Conservation (phyloP, 2,113 vertebrate species). For the Thamnophis sirtalis region DNA sequence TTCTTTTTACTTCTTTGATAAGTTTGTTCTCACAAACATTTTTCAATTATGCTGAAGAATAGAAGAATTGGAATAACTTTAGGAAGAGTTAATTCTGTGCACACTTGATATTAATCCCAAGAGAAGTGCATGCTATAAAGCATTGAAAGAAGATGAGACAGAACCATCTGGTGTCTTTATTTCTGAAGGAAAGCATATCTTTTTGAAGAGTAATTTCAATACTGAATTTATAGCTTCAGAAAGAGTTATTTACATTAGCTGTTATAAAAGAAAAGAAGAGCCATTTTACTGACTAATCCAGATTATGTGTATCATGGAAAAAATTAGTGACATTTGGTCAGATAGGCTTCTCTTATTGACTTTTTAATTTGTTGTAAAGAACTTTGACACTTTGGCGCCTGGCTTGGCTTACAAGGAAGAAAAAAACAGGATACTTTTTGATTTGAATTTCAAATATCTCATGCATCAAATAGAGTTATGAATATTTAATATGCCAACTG, state of each 20-base stretch:
- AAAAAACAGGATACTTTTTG: constrained; percentile 29
- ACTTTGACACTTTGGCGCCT: constrained; percentile 26
- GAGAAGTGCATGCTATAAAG: accelerated
- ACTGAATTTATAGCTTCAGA: neutral
- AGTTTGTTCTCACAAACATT: neutral
- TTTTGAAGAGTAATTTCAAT: constrained; percentile 3
- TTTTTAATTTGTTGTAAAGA: constrained; percentile 59
- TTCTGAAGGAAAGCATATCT: neutral
- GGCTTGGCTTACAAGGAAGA: constrained; percentile 49
- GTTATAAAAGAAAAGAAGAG: constrained; percentile 21
- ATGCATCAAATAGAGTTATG: constrained; percentile 47
- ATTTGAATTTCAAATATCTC: constrained; percentile 65
- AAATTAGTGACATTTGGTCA: constrained; percentile 51
- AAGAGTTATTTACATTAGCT: neutral
- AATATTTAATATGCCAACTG: constrained; percentile 61
- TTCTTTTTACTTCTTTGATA: neutral
- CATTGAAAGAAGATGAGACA: neutral
- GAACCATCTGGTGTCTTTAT: neutral
- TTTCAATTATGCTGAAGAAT: neutral
- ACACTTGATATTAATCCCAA: neutral
- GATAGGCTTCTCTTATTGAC: constrained; percentile 60
- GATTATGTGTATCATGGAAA: constrained; percentile 8
- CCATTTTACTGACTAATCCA: constrained; percentile 24
- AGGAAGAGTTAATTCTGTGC: neutral
- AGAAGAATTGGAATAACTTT: neutral